phyloP scores from a whole-genome alignment of 2,888 invertebrate species.

The Eupeodes latifasciatus region DNA sequence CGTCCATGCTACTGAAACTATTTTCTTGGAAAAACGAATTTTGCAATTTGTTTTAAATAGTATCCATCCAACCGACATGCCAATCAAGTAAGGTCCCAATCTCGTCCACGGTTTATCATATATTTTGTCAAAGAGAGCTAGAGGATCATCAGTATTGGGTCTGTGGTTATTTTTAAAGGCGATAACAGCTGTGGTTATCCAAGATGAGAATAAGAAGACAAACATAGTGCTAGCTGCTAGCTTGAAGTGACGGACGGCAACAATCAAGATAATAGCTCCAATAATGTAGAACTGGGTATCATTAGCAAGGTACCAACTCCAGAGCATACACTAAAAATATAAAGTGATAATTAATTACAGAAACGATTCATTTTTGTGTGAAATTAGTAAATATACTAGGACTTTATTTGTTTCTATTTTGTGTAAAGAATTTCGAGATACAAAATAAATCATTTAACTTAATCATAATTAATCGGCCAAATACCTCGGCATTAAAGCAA shows the following conservation, averaged over 20 bases:
- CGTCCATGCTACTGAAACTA: conserved; percentile 89
- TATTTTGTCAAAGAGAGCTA: conserved; percentile 94
- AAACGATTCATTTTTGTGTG: not conserved
- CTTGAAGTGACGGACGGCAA: conserved; percentile 92
- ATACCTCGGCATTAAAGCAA: too few relatives aligned
- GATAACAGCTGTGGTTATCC: conserved; percentile 91
- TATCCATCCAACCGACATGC: conserved; percentile 93
- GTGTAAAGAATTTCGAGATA: too few relatives aligned
- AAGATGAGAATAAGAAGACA: conserved; percentile 90
- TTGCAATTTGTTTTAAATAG: conserved; percentile 92
- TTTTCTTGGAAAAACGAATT: conserved; percentile 89
- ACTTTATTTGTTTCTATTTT: too few relatives aligned
- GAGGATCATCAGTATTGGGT: conserved; percentile 91
- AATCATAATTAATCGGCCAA: too few relatives aligned
- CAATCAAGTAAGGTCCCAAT: conserved; percentile 92
- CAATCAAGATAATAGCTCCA: conserved; percentile 91
- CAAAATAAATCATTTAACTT: too few relatives aligned
- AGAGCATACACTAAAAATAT: conserved; percentile 90
- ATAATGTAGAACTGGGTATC: conserved; percentile 95
- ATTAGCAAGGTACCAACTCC: conserved; percentile 96
- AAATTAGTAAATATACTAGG: too few relatives aligned
- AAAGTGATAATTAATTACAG: not conserved
- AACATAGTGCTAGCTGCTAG: conserved; percentile 88
- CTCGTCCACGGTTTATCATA: conserved; percentile 96
- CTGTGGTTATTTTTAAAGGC: conserved; percentile 92